A percentile compares a stretch with the other conserved stretches of the same genome.
phyloP scores from a whole-genome alignment of 2,888 invertebrate genomes.

The Gerris lacustris region DNA sequence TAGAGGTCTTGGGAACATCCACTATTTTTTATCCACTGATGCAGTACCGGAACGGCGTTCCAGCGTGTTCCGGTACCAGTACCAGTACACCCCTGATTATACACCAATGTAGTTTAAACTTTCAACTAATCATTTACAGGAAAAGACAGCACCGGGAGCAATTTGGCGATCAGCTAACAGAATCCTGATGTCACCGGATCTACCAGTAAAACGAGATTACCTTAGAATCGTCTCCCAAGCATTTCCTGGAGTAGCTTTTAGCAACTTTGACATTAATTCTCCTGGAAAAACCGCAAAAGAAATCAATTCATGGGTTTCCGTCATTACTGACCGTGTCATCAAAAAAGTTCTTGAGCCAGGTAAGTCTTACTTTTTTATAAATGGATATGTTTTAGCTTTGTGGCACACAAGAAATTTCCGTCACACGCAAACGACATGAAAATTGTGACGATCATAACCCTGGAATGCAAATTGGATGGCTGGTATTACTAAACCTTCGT shows the following conservation, averaged over 20 bases:
- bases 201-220: background rate
- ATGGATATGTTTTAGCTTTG: too few species aligned
- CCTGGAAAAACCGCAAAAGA: background rate
- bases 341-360: background rate
- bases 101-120: too few species aligned
- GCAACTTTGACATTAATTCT: background rate
- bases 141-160: background rate
- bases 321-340: background rate
- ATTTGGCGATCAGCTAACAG: background rate
- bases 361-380: background rate
- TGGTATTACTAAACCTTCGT: too few species aligned
- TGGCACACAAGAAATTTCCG: too few species aligned
- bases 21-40: too few species aligned
- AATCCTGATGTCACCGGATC: background rate
- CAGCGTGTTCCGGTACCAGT: too few species aligned
- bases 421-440: too few species aligned
- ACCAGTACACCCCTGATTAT: too few species aligned
- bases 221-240: background rate
- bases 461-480: too few species aligned
- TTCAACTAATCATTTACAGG: background rate
- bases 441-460: too few species aligned
- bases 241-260: background rate
- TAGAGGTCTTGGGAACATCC: too few species aligned
- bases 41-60: too few species aligned
- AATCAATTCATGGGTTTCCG: background rate